phyloP scores from a whole-genome alignment of 2,797 vertebrate genomes.

The Sphenodon punctatus region DNA sequence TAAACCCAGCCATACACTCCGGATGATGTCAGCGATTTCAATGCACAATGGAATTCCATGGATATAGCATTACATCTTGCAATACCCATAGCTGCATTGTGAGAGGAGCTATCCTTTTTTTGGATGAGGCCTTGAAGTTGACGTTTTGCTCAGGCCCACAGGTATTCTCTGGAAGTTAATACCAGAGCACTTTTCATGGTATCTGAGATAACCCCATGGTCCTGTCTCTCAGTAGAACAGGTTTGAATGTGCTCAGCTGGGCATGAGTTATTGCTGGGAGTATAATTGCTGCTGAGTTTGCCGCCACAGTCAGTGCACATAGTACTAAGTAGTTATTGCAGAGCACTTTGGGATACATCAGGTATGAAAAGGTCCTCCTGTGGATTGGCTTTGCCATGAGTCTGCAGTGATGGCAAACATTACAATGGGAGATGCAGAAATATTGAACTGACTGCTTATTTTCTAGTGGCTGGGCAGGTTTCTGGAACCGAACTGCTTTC shows the following conservation, averaged over 20 bases:
- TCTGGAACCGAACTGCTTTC: neutral
- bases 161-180: neutral
- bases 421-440: slow-evolving; percentile 2
- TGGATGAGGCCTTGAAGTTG: neutral
- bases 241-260: slow-evolving; percentile 24
- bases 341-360: slow-evolving; percentile 12
- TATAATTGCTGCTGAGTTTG: slow-evolving; percentile 8
- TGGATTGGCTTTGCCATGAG: slow-evolving; percentile 32
- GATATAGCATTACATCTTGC: too few species aligned
- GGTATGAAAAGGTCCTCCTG: slow-evolving; percentile 28
- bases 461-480: slow-evolving; percentile 4
- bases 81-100: neutral
- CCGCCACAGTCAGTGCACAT: neutral
- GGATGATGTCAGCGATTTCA: too few species aligned
- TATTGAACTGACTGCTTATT: slow-evolving; percentile 8
- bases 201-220: neutral
- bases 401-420: slow-evolving; percentile 6
- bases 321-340: neutral
- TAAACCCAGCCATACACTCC: too few species aligned
- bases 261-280: slow-evolving; percentile 38
- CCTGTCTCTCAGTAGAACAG: slow-evolving; percentile 16
- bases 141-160: neutral
- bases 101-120: neutral
- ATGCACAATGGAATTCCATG: too few species aligned
- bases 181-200: neutral